Percentiles rank a stretch among this genome's conserved stretches.
Conservation (phyloP, 2,888 invertebrate genomes). For the Pristionchus japonicus region DNA sequence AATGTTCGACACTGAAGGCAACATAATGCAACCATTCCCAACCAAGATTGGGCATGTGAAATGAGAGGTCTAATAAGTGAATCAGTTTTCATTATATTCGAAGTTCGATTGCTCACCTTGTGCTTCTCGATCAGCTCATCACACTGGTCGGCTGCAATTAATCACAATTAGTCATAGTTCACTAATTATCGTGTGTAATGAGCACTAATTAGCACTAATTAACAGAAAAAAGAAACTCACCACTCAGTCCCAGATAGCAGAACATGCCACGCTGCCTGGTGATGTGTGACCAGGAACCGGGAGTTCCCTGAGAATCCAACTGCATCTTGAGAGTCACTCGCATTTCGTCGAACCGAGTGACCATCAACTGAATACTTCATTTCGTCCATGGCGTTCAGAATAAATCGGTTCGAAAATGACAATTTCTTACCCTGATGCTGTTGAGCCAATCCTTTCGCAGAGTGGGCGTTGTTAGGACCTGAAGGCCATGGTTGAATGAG, state of each 20-base stretch:
- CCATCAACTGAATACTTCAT: slow-evolving; percentile 86
- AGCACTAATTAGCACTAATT: not conserved
- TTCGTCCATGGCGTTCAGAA: too few species aligned
- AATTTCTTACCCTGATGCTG: slow-evolving; percentile 54
- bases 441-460: slow-evolving; percentile 87
- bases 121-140: slow-evolving; percentile 68
- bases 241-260: slow-evolving; percentile 93
- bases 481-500: not conserved
- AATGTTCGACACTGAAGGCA: too few species aligned
- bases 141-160: slow-evolving; percentile 64
- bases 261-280: slow-evolving; percentile 96
- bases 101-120: slow-evolving; percentile 58
- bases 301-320: slow-evolving; percentile 82
- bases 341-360: slow-evolving; percentile 90
- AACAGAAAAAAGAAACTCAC: slow-evolving; percentile 47
- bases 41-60: too few species aligned
- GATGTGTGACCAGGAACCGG: slow-evolving; percentile 96
- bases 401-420: not conserved
- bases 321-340: slow-evolving; percentile 84
- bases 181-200: not conserved
- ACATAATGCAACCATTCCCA: too few species aligned
- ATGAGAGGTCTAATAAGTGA: too few species aligned
- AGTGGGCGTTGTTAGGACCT: slow-evolving; percentile 82
- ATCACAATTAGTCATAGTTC: not conserved
- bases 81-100: too few species aligned